Evolutionary conservation across 1,140 invertebrate genomes (phyloP).

Genomic region (Lasaia peninsularis): DNA sequence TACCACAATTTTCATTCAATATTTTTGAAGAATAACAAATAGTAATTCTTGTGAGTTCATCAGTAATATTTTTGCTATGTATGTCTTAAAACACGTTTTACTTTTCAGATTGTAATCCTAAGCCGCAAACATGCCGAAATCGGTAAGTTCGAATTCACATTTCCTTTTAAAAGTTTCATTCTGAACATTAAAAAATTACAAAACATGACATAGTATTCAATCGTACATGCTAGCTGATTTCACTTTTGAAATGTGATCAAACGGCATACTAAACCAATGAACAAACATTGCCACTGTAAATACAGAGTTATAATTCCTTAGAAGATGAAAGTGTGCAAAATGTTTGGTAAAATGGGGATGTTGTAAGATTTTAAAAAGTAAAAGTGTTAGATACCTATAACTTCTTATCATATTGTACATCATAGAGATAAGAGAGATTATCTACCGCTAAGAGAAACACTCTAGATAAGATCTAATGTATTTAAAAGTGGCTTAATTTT

Average conservation of each 20-base stretch:
- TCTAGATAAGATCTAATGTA: no score
- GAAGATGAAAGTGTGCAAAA: slow-evolving; percentile 3
- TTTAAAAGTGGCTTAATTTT: no score
- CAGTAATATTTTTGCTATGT: slow-evolving; percentile 5
- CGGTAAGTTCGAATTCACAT: slow-evolving; percentile 50
- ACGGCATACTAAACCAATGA: slow-evolving; percentile 45
- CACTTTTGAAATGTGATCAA: slow-evolving; percentile 59
- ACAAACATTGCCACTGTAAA: slow-evolving; percentile 29
- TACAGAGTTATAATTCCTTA: slow-evolving; percentile 2
- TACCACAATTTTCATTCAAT: not conserved
- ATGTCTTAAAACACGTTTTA: slow-evolving; percentile 31
- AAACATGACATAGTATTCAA: slow-evolving; percentile 14
- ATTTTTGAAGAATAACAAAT: not conserved
- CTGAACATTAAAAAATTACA: not conserved
- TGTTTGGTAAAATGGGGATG: not conserved
- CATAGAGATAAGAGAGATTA: no score
- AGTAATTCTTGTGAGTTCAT: slow-evolving; percentile 7
- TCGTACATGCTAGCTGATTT: slow-evolving; percentile 56
- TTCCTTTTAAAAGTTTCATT: not conserved
- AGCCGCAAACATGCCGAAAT: slow-evolving; percentile 73
- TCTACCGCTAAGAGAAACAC: no score
- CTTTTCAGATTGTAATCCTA: slow-evolving; percentile 67
- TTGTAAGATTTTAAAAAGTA: slow-evolving; percentile 2
- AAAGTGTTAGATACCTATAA: slow-evolving; percentile 5
- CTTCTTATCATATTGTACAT: not conserved